Conservation (phyloP, 2,888 invertebrate species). For the Xiphydria camelus region DNA sequence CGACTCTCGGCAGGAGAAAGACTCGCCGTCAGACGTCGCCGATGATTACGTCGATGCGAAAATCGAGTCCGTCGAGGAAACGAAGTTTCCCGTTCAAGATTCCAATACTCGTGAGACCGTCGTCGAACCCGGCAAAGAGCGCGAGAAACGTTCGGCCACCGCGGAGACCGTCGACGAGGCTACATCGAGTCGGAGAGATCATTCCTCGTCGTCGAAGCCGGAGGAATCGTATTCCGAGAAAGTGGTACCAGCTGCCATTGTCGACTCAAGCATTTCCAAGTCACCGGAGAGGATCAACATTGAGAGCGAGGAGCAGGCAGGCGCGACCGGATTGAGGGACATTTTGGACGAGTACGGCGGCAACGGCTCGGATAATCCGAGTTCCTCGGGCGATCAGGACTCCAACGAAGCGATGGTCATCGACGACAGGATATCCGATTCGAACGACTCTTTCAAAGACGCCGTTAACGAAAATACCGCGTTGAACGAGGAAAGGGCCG, state of each 20-base stretch:
- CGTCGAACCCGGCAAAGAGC: too few species aligned
- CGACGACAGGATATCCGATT: constrained; percentile 34
- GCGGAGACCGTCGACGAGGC: neutral
- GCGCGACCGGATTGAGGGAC: constrained; percentile 16
- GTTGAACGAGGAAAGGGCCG: constrained; percentile 15
- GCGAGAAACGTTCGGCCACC: too few species aligned
- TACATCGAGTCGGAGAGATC: too few species aligned
- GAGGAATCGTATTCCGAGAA: constrained; percentile 6
- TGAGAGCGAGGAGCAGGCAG: constrained; percentile 10
- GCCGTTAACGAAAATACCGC: constrained; percentile 3
- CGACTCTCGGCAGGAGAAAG: neutral
- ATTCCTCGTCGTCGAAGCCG: too few species aligned
- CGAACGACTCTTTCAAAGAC: constrained; percentile 28
- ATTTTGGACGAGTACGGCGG: constrained; percentile 26
- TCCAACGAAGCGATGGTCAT: constrained; percentile 38
- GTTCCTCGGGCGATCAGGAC: constrained; percentile 26
- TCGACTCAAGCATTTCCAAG: constrained; percentile 23
- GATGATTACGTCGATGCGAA: constrained; percentile 7
- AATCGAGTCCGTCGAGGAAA: too few species aligned
- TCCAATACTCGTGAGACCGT: neutral
- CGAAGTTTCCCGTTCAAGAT: neutral
- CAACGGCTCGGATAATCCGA: constrained; percentile 28
- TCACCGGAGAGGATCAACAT: constrained; percentile 25
- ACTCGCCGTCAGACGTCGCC: constrained; percentile 3
- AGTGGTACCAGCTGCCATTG: constrained; percentile 19